Base-by-base conservation (phyloP, 37 sponge, comb jelly and placozoan species). In the Oscarella lobularis region DNA sequence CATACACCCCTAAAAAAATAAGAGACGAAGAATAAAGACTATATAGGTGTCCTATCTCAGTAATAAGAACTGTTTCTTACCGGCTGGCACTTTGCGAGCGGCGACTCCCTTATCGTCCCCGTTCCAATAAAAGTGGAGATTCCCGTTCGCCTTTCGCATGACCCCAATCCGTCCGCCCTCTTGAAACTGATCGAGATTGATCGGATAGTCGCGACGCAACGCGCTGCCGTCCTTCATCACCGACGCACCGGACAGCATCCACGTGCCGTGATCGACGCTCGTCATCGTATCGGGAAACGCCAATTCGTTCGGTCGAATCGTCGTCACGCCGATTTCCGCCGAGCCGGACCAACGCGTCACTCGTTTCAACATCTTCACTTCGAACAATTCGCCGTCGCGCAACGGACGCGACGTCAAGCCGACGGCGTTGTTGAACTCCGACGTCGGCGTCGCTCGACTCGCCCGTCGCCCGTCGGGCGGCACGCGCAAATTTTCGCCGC, bases 71-170 rank as follows among this genome's bases (percentile, higher is more conserved):
- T 48, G 14, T 27, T 48, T 27, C 60, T 27, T 48, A 48, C 60
- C 60, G 9, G 60, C 14, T 27, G 60, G 60, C 9, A 48, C 60
- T 27, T 48, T 20, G 60, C 60, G 9, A 9, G 20, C 60, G 20
- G 60, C 60, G 20, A 48, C 60, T 48, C 60, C 60, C 9, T 20
- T 20, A 32, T 81, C 82, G 41, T 60, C 34, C 0, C 82, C 82
- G 32, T 81, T 37, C 29, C 75, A 35, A 40, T 78, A 81, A 37
- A 81, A 81, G 77, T 81, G 82, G 37, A 81, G 76, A 31, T n/a
- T 34, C 9, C 76, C 39, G 32, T 81, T 37, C 39, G 39, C 35
- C 2, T 1, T 66, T 27, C 77, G 29, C 67, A 77, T 66, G 41
- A 81, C 40, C 6, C 82, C 82, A 5, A 81, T 39, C 14, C 66